Base-by-base conservation (phyloP, 2,797 vertebrate species). In the Sphaeramia orbicularis region DNA sequence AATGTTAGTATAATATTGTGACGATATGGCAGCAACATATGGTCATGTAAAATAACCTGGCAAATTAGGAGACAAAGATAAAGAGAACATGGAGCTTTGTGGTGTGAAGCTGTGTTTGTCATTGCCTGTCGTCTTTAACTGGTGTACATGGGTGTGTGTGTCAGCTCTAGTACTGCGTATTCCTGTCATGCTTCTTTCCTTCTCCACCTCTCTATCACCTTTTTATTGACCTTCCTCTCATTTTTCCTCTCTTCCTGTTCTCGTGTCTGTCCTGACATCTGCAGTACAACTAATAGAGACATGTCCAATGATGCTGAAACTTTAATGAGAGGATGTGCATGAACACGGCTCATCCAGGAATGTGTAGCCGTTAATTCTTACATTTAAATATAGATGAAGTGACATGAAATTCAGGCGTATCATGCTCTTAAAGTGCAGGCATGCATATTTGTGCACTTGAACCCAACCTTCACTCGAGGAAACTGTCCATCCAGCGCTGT, bases 251-350 rank as follows among this genome's bases (percentile, higher is more conserved):
- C 27, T 11, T 30, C 7, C 19, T 63, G 36, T 21, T 36, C 24
- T 4, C 36, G 16, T 49, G 10, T 51, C 36, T 15, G 2, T 48
- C 10, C 37, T 45, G 38, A 66, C 74, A 73, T 67, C 57, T 69
- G 56, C 65, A 38, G 14, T 14, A 40, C 12, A 56, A 8, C 16
- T 19, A 49, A 59, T 32, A 16, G 15, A 15, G 37, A 42, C 44
- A 35, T 47, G 71, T 60, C 27, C 53, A 65, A 6, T 13, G 6
- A 45, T 14, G 35, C 18, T 89, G 32, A 80, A 89, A 65, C 59
- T 77, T 85, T 88, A 69, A 88, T 85, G 69, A 88, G 71, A 32
- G 45, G 55, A 67, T 21, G 63, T 42, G 4, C 15, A 53, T 47
- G 59, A 82, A 75, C 73, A 30, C 55, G 24, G 43, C 70, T 50